phyloP scores from a whole-genome alignment of 2,797 vertebrate genomes.

The Amphiprion clarkii region DNA sequence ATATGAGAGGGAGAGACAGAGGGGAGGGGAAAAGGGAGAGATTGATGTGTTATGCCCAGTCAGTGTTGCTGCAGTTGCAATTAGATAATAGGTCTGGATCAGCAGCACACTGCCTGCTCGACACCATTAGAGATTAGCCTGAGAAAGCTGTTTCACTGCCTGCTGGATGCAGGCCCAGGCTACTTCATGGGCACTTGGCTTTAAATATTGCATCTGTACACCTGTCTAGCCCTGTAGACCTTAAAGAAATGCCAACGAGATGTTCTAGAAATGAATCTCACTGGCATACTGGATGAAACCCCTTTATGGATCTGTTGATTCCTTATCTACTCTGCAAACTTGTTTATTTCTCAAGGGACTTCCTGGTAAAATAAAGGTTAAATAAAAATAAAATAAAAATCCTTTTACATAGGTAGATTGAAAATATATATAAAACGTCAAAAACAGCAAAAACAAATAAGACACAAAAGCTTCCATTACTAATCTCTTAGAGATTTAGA shows the following conservation, averaged over 20 bases:
- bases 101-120: slow-evolving; percentile 65
- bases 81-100: slow-evolving; percentile 82
- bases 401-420: no score
- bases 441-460: no score
- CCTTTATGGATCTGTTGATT: not conserved
- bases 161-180: slow-evolving; percentile 33
- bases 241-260: not conserved
- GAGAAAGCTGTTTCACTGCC: slow-evolving; percentile 62
- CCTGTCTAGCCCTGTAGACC: not conserved
- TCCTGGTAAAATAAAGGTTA: no score
- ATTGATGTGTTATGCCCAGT: slow-evolving; percentile 72
- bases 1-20: slow-evolving; percentile 21
- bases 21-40: slow-evolving; percentile 9
- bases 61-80: slow-evolving; percentile 77
- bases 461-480: no score
- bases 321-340: not conserved
- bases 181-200: slow-evolving; percentile 10
- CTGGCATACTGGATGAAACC: not conserved
- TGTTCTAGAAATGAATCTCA: no score
- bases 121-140: slow-evolving; percentile 73
- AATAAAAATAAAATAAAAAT: no score
- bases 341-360: not conserved
- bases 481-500: no score
- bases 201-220: slow-evolving; percentile 9
- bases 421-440: no score